Evolutionary conservation across 2,888 invertebrate genomes (phyloP).

Genomic region (Aricia artaxerxes): DNA sequence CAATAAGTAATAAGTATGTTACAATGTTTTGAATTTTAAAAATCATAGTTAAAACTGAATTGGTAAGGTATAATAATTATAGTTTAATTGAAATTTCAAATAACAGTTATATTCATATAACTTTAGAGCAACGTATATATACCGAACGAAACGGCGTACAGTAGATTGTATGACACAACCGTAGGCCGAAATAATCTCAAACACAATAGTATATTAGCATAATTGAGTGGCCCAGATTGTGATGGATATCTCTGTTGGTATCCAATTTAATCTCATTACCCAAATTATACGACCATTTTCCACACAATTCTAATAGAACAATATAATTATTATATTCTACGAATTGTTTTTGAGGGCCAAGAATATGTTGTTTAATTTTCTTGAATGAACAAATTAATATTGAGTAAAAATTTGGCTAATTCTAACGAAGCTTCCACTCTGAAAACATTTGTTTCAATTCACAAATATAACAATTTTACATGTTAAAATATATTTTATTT

Average conservation of each 20-base stretch:
- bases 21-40: no score
- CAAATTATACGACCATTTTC: not conserved
- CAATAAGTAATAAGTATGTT: no score
- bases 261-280: slow-evolving; percentile 5
- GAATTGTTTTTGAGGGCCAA: not conserved
- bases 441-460: no score
- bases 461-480: no score
- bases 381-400: not conserved
- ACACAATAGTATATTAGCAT: slow-evolving; percentile 9
- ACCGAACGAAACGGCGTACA: not conserved
- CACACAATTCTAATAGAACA: not conserved
- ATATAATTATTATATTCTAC: not conserved
- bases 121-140: not conserved
- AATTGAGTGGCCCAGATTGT: not conserved
- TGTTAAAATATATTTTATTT: no score
- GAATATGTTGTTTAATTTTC: not conserved
- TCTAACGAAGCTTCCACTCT: no score
- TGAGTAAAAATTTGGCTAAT: no score
- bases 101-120: not conserved
- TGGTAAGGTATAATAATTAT: no score
- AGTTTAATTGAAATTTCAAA: no score
- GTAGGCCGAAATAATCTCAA: slow-evolving; percentile 9
- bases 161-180: not conserved
- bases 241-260: slow-evolving; percentile 1
- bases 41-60: no score